A percentile compares a stretch with the other conserved stretches of the same genome.
These are phyloP conservation scores for Heliocidaris erythrogramma DNA, from an alignment of 35 echinoderm and acorn worm species.

Conservation along the genomic window DNA sequence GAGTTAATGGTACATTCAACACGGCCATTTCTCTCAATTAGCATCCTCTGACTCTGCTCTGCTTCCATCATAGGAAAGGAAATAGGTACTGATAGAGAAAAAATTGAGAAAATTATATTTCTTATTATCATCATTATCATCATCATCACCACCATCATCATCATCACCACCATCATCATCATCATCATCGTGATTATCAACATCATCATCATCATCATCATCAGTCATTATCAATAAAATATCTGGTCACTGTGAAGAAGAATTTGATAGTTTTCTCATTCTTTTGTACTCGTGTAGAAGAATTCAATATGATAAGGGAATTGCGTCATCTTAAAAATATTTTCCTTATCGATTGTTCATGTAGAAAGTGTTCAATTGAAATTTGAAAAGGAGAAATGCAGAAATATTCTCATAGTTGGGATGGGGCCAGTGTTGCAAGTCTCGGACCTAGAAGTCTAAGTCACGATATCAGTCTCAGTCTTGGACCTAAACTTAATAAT, in stretches of 20 bases:
- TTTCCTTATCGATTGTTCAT: neutral
- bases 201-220: neutral
- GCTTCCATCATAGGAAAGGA: neutral
- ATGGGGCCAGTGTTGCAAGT: too few species aligned
- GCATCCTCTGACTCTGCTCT: neutral
- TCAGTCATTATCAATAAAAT: neutral
- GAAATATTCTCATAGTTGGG: too few species aligned
- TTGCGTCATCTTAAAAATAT: neutral
- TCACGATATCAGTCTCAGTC: too few species aligned
- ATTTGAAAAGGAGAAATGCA: too few species aligned
- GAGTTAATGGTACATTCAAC: constrained; percentile 6
- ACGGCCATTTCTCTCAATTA: neutral
- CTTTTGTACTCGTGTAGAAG: too few species aligned
- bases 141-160: neutral
- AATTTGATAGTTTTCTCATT: too few species aligned
- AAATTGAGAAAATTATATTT: neutral
- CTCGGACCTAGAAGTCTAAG: neutral
- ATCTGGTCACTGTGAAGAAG: too few species aligned
- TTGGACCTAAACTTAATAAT: too few species aligned
- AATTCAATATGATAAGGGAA: neutral
- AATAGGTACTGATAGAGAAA: neutral
- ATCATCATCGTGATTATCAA: neutral
- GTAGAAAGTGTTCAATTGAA: neutral
- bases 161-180: neutral
- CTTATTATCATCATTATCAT: neutral